These are phyloP conservation scores for Macquaria ambigua DNA, from an alignment of 2,113 vertebrate species.

Conservation along the genomic window DNA sequence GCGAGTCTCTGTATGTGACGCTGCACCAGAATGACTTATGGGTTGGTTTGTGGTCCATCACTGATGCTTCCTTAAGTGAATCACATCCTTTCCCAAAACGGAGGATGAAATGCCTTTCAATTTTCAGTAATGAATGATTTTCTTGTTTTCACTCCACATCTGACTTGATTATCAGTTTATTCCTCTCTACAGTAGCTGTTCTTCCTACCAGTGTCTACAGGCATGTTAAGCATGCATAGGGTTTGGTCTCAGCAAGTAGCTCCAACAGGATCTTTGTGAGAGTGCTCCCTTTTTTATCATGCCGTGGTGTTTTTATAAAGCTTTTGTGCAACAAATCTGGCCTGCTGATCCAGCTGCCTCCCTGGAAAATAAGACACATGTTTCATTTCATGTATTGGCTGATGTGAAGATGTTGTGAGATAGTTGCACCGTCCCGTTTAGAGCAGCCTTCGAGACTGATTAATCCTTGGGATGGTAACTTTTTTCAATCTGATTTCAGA, in stretches of 20 bases:
- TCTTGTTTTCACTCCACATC: background rate
- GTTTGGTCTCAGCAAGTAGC: conserved; percentile 36
- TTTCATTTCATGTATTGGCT: conserved; percentile 38
- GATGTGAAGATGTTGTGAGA: conserved; percentile 40
- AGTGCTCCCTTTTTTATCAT: conserved; percentile 10
- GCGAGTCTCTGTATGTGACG: background rate
- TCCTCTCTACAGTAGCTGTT: conserved; percentile 24
- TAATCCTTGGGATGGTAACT: conserved; percentile 27
- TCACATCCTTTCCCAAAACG: conserved; percentile 1
- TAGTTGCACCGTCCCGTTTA: conserved; percentile 14
- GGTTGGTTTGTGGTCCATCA: conserved; percentile 5
- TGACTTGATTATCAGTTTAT: conserved; percentile 10
- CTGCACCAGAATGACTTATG: conserved; percentile 30
- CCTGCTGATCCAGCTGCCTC: conserved; percentile 28
- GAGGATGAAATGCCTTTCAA: conserved; percentile 46
- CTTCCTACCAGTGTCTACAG: conserved; percentile 12
- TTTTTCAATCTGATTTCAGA: conserved; percentile 30
- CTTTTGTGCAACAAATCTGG: conserved; percentile 23
- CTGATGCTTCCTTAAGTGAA: conserved; percentile 21
- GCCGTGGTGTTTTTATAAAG: conserved; percentile 41
- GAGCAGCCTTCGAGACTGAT: conserved; percentile 39
- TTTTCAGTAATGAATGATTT: conserved; percentile 30
- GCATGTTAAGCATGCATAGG: conserved; percentile 48
- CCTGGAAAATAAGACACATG: conserved; percentile 62
- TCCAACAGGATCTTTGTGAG: conserved; percentile 58